Conservation (phyloP, 2,797 vertebrate genomes). For the Megaceryle alcyon region DNA sequence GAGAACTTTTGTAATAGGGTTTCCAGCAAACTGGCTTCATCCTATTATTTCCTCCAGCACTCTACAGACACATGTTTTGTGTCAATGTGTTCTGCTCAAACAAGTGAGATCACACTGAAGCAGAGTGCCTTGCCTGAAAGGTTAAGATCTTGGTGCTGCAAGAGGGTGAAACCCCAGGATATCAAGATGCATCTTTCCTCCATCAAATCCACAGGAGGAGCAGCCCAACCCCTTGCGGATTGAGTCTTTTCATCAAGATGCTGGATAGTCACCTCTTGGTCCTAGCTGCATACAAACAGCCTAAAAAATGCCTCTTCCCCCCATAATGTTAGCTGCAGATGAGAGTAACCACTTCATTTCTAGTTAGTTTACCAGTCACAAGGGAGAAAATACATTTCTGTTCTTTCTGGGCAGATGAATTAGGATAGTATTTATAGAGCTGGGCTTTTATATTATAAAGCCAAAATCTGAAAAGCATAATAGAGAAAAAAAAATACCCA, state of each 20-base stretch:
- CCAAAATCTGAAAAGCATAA: neutral
- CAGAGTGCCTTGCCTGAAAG: neutral
- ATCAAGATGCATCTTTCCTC: accelerated
- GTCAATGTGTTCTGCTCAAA: neutral
- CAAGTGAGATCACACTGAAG: neutral
- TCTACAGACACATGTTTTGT: neutral
- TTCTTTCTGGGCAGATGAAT: neutral
- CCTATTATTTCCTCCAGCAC: neutral
- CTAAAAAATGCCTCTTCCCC: neutral
- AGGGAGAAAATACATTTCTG: neutral
- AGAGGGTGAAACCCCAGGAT: neutral
- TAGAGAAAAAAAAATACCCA: neutral
- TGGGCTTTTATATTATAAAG: neutral
- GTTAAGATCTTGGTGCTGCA: neutral
- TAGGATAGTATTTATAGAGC: neutral
- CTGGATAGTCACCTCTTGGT: neutral
- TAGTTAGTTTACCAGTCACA: neutral
- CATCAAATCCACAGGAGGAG: neutral
- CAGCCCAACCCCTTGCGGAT: neutral
- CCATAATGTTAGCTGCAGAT: neutral
- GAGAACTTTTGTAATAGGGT: neutral
- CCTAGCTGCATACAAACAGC: neutral
- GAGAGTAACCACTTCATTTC: neutral
- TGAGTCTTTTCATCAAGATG: neutral
- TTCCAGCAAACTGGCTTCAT: slow-evolving; percentile 16